phyloP scores from a whole-genome alignment of 2,113 vertebrate genomes.

The Paratilapia polleni region DNA sequence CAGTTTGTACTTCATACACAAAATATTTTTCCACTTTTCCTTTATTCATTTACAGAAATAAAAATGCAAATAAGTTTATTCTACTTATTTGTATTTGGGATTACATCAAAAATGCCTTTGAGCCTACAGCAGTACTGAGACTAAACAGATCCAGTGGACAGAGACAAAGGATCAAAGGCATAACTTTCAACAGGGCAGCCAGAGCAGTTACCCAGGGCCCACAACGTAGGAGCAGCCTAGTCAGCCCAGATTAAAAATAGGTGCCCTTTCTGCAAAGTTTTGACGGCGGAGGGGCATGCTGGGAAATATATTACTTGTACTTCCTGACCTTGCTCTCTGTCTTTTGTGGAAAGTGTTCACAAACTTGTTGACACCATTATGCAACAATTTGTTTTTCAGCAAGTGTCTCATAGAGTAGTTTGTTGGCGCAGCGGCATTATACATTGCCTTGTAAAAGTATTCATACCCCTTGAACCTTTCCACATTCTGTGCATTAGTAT shows the following conservation, averaged over 20 bases:
- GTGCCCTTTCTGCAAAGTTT: background rate
- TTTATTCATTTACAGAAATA: background rate
- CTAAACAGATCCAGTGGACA: background rate
- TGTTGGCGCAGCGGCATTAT: too few relatives aligned
- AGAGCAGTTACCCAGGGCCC: background rate
- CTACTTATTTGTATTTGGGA: background rate
- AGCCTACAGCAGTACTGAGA: background rate
- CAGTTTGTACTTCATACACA: background rate
- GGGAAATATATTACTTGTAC: background rate
- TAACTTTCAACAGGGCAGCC: background rate
- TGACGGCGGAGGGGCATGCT: too few relatives aligned
- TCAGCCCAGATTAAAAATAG: too few relatives aligned
- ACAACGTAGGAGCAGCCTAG: background rate
- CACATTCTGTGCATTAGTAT: too few relatives aligned
- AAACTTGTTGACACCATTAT: too few relatives aligned
- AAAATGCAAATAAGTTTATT: background rate
- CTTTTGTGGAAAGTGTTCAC: too few relatives aligned
- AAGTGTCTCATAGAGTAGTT: too few relatives aligned
- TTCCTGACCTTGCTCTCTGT: background rate
- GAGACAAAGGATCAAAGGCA: background rate
- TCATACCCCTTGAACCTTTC: too few relatives aligned
- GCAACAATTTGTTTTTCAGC: too few relatives aligned
- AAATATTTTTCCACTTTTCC: background rate
- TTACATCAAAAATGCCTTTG: background rate
- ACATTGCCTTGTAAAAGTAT: too few relatives aligned